phyloP scores from a whole-genome alignment of 2,888 invertebrate species.

The Nowickia ferox region DNA sequence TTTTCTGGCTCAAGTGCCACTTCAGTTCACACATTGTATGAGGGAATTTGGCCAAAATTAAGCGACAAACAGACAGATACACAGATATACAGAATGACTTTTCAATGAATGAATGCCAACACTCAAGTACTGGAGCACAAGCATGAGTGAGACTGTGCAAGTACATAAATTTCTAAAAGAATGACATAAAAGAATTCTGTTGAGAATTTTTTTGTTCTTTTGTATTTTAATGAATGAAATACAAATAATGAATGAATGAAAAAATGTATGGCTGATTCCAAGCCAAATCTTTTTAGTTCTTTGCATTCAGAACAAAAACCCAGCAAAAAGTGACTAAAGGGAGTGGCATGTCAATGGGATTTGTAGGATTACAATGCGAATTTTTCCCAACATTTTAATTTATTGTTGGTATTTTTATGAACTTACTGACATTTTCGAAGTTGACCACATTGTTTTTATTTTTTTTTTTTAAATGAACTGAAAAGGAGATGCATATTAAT shows the following conservation, averaged over 20 bases:
- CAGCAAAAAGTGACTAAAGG: conserved; percentile 1
- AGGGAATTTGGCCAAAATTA: conserved; percentile 34
- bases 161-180: conserved; percentile 18
- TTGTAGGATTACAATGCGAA: conserved; percentile 62
- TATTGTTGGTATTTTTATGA: conserved; percentile 30
- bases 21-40: conserved; percentile 59
- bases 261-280: conserved; percentile 10
- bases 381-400: conserved; percentile 61
- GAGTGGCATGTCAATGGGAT: conserved; percentile 63
- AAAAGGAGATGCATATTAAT: conserved; percentile 16
- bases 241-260: conserved; percentile 56
- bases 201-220: conserved; percentile 25
- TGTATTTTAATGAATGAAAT: conserved; percentile 56
- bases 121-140: conserved; percentile 32
- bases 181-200: conserved; percentile 47
- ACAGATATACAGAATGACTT: background rate
- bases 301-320: conserved; percentile 34
- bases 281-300: conserved; percentile 28
- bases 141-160: conserved; percentile 3
- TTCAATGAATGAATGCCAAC: conserved; percentile 48
- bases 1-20: conserved; percentile 69
- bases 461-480: conserved; percentile 25
- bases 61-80: conserved; percentile 1
- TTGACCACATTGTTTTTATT: conserved; percentile 54
- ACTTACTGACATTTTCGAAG: conserved; percentile 6